phyloP scores from a whole-genome alignment of 2,113 vertebrate species.

The Fregata magnificens region DNA sequence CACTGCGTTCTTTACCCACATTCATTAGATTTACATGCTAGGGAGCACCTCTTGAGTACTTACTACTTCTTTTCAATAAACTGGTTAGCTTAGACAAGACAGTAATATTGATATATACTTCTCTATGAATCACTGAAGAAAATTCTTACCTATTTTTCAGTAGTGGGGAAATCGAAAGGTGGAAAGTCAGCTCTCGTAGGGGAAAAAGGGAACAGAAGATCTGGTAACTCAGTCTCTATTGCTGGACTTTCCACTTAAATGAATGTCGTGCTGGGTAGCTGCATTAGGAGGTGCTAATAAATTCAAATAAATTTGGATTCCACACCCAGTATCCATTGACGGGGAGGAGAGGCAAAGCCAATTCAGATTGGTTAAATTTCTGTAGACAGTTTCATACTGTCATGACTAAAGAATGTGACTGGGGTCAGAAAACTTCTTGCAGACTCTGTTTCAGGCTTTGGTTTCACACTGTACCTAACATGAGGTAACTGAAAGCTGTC shows the following conservation, averaged over 20 bases:
- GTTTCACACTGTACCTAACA: background rate
- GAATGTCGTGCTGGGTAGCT: background rate
- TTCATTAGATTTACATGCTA: background rate
- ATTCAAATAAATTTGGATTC: slow-evolving; percentile 47
- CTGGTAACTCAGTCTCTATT: background rate
- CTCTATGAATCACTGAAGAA: background rate
- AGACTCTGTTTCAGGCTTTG: background rate
- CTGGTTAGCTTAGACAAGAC: background rate
- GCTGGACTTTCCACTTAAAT: background rate
- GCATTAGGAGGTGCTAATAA: slow-evolving; percentile 1
- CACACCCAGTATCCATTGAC: background rate
- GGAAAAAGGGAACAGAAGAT: background rate
- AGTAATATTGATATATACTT: background rate
- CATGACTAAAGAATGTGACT: slow-evolving; percentile 3
- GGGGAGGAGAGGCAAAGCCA: background rate
- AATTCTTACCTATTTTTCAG: background rate
- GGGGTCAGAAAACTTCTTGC: background rate
- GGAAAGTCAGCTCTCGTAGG: background rate
- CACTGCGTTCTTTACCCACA: background rate
- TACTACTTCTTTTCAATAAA: background rate
- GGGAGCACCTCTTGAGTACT: background rate
- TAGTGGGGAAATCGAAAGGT: background rate
- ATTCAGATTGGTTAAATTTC: slow-evolving; percentile 31
- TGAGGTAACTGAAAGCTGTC: background rate
- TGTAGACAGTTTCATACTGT: background rate